phyloP scores from a whole-genome alignment of 2,888 invertebrate species.

The Chalcis sispes region DNA sequence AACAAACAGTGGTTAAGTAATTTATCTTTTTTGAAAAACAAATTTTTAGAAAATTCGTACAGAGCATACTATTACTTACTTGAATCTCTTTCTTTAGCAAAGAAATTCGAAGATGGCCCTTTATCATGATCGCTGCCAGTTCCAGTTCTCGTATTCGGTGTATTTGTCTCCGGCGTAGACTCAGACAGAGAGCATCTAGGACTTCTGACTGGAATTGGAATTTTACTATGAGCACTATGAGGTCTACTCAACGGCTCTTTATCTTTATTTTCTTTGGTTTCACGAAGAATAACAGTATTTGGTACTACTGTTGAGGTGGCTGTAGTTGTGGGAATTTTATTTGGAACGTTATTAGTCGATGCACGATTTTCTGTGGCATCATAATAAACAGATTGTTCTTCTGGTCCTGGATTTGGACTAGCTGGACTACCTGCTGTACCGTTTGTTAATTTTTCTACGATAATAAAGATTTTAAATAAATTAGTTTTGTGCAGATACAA shows the following conservation, averaged over 20 bases:
- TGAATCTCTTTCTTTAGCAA: slow-evolving; percentile 70
- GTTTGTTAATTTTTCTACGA: slow-evolving; percentile 71
- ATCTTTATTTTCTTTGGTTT: slow-evolving; percentile 67
- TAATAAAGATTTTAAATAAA: neutral
- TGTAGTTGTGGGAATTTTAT: slow-evolving; percentile 64
- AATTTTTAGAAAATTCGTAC: slow-evolving; percentile 46
- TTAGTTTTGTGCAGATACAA: no score
- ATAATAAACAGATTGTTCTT: slow-evolving; percentile 88
- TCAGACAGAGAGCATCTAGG: slow-evolving; percentile 72
- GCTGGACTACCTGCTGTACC: slow-evolving; percentile 73
- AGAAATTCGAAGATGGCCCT: slow-evolving; percentile 60
- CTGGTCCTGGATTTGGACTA: slow-evolving; percentile 80
- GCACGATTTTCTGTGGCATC: slow-evolving; percentile 82
- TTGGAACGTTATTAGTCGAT: slow-evolving; percentile 61
- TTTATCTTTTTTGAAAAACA: slow-evolving; percentile 13
- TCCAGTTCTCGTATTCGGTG: slow-evolving; percentile 67
- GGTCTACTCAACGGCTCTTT: slow-evolving; percentile 71
- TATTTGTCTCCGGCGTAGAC: slow-evolving; percentile 71
- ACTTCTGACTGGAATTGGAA: slow-evolving; percentile 80
- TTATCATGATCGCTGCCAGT: slow-evolving; percentile 68
- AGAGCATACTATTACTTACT: slow-evolving; percentile 69
- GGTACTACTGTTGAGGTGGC: slow-evolving; percentile 63
- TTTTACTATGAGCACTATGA: slow-evolving; percentile 79
- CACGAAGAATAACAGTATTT: slow-evolving; percentile 64
- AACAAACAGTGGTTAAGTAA: slow-evolving; percentile 26